phyloP scores from a whole-genome alignment of 2,797 vertebrate genomes.

The Enteromius afrohamiltoni region DNA sequence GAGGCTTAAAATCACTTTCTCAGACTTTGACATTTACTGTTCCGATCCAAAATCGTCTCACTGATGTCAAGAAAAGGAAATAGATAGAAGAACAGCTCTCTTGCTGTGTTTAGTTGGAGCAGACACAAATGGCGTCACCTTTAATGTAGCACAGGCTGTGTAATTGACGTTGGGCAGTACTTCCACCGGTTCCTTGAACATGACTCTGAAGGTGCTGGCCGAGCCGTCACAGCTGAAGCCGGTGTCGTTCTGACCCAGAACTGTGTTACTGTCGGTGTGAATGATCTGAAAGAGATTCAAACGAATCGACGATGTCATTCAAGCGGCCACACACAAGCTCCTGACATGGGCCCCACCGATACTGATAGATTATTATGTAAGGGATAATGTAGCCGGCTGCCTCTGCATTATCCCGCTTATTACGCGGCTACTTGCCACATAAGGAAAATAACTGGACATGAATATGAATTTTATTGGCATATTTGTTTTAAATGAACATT shows the following conservation, averaged over 20 bases:
- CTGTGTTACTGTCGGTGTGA: constrained; percentile 95
- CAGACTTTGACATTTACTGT: too few species aligned
- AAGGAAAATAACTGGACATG: too few species aligned
- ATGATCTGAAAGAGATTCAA: constrained; percentile 88
- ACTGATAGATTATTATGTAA: too few species aligned
- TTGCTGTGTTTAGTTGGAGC: neutral
- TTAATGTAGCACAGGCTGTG: constrained; percentile 93
- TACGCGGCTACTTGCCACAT: too few species aligned
- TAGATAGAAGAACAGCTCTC: neutral
- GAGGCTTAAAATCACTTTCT: too few species aligned
- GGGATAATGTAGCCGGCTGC: too few species aligned
- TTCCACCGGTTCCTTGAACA: constrained; percentile 98
- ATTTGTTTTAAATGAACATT: too few species aligned
- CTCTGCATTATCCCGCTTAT: too few species aligned
- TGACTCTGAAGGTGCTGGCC: constrained; percentile 94
- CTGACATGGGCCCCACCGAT: too few species aligned
- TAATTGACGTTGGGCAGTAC: constrained; percentile 95
- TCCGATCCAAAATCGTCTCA: too few species aligned
- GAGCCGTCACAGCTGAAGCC: constrained; percentile 97
- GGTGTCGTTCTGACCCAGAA: constrained; percentile 94
- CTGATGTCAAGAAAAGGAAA: neutral
- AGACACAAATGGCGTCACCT: constrained; percentile 73
- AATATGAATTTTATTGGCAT: too few species aligned
- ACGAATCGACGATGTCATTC: too few species aligned
- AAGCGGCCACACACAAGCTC: neutral